Evolutionary conservation across 2,113 vertebrate genomes (phyloP).

Genomic region (Myotis yumanensis): DNA sequence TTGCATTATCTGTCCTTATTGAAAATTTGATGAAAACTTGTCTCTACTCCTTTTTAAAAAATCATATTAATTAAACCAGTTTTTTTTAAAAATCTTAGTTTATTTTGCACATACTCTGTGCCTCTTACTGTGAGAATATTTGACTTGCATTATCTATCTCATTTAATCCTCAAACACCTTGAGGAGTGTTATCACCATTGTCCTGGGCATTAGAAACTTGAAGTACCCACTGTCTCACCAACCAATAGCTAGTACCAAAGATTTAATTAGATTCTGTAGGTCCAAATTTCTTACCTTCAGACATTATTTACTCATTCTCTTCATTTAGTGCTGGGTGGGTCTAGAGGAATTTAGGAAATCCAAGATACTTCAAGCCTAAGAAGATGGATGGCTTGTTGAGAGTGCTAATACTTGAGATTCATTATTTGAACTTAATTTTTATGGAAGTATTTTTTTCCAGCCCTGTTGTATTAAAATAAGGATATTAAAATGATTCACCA

Average conservation of each 20-base stretch:
- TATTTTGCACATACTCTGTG: neutral
- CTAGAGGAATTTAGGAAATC: constrained; percentile 16
- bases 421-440: constrained; percentile 30
- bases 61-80: neutral
- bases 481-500: neutral
- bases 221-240: neutral
- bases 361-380: neutral
- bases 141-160: neutral
- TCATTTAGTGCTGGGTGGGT: neutral
- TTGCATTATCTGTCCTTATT: neutral
- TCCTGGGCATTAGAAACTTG: neutral
- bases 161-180: neutral
- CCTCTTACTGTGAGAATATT: neutral
- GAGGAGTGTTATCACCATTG: neutral
- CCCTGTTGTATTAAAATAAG: neutral
- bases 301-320: neutral
- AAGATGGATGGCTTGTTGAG: neutral
- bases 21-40: constrained; percentile 8
- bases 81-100: neutral
- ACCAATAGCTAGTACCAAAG: neutral
- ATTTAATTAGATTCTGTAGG: neutral
- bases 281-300: neutral
- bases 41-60: neutral
- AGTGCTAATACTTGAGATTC: neutral
- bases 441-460: neutral